These are phyloP conservation scores for Cyprinodon brontotheroides DNA, from an alignment of 2,113 vertebrate species.

Conservation along the genomic window DNA sequence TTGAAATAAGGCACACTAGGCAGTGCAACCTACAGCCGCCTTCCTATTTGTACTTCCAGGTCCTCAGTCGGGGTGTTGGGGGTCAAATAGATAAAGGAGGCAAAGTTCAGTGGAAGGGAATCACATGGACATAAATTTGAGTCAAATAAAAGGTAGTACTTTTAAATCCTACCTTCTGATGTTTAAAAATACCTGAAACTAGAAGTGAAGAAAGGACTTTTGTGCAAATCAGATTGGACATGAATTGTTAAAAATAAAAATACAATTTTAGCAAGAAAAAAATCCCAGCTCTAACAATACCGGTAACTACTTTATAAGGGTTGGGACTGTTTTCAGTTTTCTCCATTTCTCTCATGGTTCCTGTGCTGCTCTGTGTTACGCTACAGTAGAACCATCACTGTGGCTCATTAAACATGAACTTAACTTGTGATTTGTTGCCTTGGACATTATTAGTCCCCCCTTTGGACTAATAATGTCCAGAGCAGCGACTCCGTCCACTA, in stretches of 20 bases:
- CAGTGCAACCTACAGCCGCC: constrained; percentile 85
- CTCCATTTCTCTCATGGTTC: background rate
- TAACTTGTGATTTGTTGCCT: background rate
- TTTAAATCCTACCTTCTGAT: background rate
- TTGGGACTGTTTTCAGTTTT: background rate
- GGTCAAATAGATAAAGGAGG: rapidly evolving
- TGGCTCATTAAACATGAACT: background rate
- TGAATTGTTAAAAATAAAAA: too few relatives aligned
- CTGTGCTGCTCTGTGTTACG: background rate
- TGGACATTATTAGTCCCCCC: background rate
- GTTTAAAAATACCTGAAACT: background rate
- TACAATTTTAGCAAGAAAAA: too few relatives aligned
- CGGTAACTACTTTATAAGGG: too few relatives aligned
- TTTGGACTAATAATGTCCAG: background rate
- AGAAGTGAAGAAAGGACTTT: too few relatives aligned
- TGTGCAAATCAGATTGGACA: too few relatives aligned
- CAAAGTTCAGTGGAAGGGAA: constrained; percentile 29
- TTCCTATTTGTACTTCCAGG: constrained; percentile 83
- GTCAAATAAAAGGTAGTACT: background rate
- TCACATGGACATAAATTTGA: background rate
- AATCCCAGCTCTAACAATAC: too few relatives aligned
- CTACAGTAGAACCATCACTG: too few relatives aligned
- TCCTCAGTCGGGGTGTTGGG: constrained; percentile 74
- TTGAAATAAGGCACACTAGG: constrained; percentile 93
- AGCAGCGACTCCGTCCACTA: background rate